Evolutionary conservation across 2,888 invertebrate genomes (phyloP).

Genomic region (Sarcophaga carnaria): DNA sequence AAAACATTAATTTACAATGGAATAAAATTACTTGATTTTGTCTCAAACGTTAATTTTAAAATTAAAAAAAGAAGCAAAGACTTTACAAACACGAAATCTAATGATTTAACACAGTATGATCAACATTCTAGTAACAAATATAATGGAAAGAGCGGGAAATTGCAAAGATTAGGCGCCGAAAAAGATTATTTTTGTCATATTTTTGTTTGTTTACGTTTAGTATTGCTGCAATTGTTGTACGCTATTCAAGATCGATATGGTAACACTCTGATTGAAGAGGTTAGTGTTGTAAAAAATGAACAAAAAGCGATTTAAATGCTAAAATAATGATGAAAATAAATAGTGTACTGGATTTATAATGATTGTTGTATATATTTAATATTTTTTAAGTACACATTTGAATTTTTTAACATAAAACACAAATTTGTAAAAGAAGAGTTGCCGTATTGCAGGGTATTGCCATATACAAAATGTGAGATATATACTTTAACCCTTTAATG

Average conservation of each 20-base stretch:
- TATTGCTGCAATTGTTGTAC: slow-evolving; percentile 42
- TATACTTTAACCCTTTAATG: too few relatives aligned
- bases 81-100: neutral
- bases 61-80: neutral
- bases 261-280: slow-evolving; percentile 3
- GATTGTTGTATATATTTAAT: too few relatives aligned
- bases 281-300: neutral
- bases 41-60: neutral
- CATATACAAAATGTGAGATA: too few relatives aligned
- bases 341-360: too few relatives aligned
- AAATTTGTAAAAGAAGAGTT: too few relatives aligned
- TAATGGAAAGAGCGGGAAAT: slow-evolving; percentile 61
- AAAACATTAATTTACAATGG: neutral
- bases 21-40: neutral
- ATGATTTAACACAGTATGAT: slow-evolving; percentile 6
- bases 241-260: slow-evolving; percentile 29
- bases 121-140: slow-evolving; percentile 3
- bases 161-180: slow-evolving; percentile 51
- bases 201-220: slow-evolving; percentile 59
- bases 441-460: too few relatives aligned
- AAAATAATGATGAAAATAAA: too few relatives aligned
- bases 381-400: too few relatives aligned
- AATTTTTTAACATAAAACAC: too few relatives aligned
- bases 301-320: too few relatives aligned
- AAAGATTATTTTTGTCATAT: slow-evolving; percentile 14